Evolutionary conservation across 2,113 vertebrate genomes (phyloP), one percentile per base, ranked within the genome.

Genomic region (Platycercus adscitus): DNA sequence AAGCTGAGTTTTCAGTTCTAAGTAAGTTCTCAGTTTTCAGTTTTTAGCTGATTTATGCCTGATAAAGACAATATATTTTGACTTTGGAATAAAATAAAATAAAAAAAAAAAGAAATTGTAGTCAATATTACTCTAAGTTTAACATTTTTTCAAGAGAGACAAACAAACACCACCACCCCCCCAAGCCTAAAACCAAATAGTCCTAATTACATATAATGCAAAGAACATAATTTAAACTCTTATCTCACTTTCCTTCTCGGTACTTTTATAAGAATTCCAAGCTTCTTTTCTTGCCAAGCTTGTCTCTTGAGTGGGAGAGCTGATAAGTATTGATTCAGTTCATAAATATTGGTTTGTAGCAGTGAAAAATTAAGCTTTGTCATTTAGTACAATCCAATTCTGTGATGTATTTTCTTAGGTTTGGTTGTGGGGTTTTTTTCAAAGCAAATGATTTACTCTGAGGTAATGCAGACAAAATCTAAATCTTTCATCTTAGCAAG

Each of bases 351-450:
- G 56, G 28, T 81, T 86, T 86, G 21, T 76, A 7, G 13, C 47
- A 25, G 31, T 58, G 69, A 68, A 88, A 93, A 87, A 81, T 75
- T 94, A 90, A 95, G 17, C 46, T 83, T 77, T 88, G 29, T 78
- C 46, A 35, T 91, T 93, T 88, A 86, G 37, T 83, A 33, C 15
- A 82, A 70, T 91, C 33, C 50, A 91, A 66, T 86, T 84, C 29
- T 33, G 12, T 81, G 60, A 71, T 46, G 1, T 25, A 31, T 35
- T 56, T 61, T 70, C 55, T 58, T 3, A 9, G 47, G 20, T 18
- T 46, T 47, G 1, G 29, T 4, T 47, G 39, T 10, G 10, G 39
- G 39, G 66, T n/a, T 85, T 68, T 81, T 87, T 60, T 10, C 17
- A 50, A 17, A 49, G 33, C 10, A 76, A 86, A 78, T 17, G 0